phyloP scores from a whole-genome alignment of 1,140 invertebrate genomes.

The Helicoverpa zea region DNA sequence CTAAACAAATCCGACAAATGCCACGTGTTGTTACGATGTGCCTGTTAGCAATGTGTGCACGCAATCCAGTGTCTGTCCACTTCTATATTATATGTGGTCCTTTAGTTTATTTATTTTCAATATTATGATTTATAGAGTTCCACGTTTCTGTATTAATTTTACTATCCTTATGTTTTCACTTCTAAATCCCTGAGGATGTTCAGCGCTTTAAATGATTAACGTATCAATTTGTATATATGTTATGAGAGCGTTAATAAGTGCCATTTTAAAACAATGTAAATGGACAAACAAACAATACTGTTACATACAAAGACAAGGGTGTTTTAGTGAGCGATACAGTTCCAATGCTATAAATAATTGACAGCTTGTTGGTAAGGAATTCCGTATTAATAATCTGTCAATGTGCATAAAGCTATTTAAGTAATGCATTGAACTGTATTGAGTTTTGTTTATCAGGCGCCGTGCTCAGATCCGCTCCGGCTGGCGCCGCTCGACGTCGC shows the following conservation, averaged over 20 bases:
- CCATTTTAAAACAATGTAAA: slow-evolving; percentile 28
- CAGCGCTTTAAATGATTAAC: slow-evolving; percentile 55
- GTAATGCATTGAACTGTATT: slow-evolving; percentile 70
- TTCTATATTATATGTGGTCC: slow-evolving; percentile 85
- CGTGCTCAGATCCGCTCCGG: slow-evolving; percentile 81
- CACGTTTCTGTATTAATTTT: slow-evolving; percentile 76
- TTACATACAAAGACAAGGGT: slow-evolving; percentile 67
- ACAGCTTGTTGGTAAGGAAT: slow-evolving; percentile 50
- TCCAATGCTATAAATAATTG: slow-evolving; percentile 46
- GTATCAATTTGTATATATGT: slow-evolving; percentile 50
- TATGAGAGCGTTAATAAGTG: slow-evolving; percentile 34
- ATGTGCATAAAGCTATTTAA: neutral
- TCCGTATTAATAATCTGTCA: slow-evolving; percentile 54
- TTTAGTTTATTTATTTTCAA: slow-evolving; percentile 75
- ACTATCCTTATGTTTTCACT: slow-evolving; percentile 64
- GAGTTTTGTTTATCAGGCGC: slow-evolving; percentile 71
- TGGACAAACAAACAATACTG: slow-evolving; percentile 61
- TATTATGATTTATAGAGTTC: slow-evolving; percentile 76
- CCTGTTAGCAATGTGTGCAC: slow-evolving; percentile 85
- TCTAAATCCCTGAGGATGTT: slow-evolving; percentile 55
- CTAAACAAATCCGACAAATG: slow-evolving; percentile 66
- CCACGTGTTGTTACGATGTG: slow-evolving; percentile 73
- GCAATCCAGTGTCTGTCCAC: slow-evolving; percentile 82
- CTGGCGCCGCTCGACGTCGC: slow-evolving; percentile 78
- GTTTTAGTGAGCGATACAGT: slow-evolving; percentile 57